Conservation (phyloP, 2,113 vertebrate genomes). For the Leptosomus discolor region DNA sequence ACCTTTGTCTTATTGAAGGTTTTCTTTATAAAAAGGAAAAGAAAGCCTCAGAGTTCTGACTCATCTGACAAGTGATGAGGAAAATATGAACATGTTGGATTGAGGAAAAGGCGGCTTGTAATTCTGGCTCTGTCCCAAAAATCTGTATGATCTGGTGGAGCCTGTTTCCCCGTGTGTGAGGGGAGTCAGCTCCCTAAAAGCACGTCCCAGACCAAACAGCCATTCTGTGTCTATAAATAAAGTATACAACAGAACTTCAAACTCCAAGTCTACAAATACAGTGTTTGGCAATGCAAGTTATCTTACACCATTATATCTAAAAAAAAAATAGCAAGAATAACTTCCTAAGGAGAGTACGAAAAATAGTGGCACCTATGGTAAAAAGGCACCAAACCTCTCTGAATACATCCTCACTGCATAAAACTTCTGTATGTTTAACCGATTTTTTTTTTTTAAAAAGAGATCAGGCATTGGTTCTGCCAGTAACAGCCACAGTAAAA, state of each 20-base stretch:
- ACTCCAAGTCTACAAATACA: not conserved
- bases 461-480: not conserved
- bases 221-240: not conserved
- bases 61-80: not conserved
- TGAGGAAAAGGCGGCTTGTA: not conserved
- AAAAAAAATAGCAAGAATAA: not conserved
- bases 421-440: not conserved
- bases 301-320: not conserved
- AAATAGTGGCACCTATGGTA: not conserved
- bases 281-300: not conserved
- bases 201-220: not conserved
- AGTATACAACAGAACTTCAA: not conserved
- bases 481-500: not conserved
- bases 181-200: no score
- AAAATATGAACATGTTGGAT: not conserved
- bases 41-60: not conserved
- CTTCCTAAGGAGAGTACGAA: not conserved
- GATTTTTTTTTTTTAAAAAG: not conserved
- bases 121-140: not conserved
- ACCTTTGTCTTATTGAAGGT: constrained; percentile 14
- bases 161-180: not conserved
- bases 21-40: not conserved
- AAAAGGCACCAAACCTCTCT: not conserved
- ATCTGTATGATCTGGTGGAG: not conserved
- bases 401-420: not conserved